A percentile compares a stretch with the other conserved stretches of the same genome.
Conservation (phyloP, 2,888 invertebrate genomes). For the Malachius bipustulatus region DNA sequence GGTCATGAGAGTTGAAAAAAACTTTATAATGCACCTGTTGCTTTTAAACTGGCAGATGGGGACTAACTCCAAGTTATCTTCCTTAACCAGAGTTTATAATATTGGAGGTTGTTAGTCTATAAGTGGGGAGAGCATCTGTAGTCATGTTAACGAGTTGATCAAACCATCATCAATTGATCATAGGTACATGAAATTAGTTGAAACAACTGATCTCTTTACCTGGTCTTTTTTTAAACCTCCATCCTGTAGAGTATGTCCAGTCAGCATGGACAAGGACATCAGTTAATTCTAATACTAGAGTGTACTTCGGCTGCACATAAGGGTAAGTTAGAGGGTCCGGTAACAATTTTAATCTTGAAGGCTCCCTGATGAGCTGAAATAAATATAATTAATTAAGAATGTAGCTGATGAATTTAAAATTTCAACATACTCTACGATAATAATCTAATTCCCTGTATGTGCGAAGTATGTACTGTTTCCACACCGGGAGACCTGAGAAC, state of each 20-base stretch:
- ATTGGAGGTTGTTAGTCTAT: too few species aligned
- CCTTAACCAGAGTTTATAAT: too few species aligned
- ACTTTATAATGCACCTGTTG: too few species aligned
- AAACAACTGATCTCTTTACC: conserved; percentile 40
- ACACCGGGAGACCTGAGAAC: conserved; percentile 52
- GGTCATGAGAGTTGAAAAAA: too few species aligned
- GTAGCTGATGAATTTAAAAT: not conserved
- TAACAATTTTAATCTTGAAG: conserved; percentile 82
- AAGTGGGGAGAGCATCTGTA: too few species aligned
- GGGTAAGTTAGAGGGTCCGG: conserved; percentile 88
- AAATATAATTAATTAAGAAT: too few species aligned
- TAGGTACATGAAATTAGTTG: too few species aligned
- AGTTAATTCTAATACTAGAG: conserved; percentile 89
- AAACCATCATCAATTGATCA: too few species aligned
- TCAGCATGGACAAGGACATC: conserved; percentile 95
- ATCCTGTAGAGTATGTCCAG: conserved; percentile 97
- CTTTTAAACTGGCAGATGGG: too few species aligned
- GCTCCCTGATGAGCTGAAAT: conserved; percentile 75
- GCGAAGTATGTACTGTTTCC: conserved; percentile 58
- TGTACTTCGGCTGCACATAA: conserved; percentile 93
- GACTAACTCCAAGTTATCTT: too few species aligned
- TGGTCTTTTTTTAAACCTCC: conserved; percentile 97
- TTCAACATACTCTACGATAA: conserved; percentile 26
- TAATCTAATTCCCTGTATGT: conserved; percentile 38
- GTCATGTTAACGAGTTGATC: too few species aligned